Conservation (phyloP, 2,113 vertebrate genomes). For the Pica pica region DNA sequence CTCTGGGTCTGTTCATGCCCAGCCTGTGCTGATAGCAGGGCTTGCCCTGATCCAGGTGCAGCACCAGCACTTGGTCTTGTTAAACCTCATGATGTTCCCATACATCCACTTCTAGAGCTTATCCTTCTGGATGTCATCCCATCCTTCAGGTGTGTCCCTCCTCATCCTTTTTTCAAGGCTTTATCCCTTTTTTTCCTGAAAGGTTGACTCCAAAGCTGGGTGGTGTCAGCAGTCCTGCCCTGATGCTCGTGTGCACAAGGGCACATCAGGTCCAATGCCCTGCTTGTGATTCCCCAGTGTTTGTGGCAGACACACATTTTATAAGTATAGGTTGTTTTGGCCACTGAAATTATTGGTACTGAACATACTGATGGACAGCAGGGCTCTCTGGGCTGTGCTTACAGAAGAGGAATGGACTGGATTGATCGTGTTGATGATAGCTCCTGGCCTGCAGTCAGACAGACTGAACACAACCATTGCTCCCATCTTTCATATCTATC, state of each 20-base stretch:
- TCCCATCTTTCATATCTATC: not conserved
- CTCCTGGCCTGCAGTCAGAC: not conserved
- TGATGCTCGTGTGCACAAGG: accelerated
- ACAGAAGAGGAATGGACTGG: not conserved
- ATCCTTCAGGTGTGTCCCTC: not conserved
- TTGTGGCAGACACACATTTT: not conserved
- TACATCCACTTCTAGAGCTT: not conserved
- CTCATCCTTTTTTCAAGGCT: not conserved
- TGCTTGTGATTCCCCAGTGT: not conserved
- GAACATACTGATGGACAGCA: not conserved
- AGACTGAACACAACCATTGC: not conserved
- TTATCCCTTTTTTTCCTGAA: not conserved
- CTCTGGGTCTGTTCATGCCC: not conserved
- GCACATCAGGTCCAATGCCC: not conserved
- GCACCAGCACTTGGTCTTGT: accelerated
- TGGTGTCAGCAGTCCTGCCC: not conserved
- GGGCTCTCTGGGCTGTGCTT: not conserved
- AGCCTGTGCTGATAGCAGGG: not conserved
- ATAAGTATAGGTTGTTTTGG: not conserved
- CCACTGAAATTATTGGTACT: not conserved
- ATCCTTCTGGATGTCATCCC: not conserved
- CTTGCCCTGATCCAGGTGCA: accelerated
- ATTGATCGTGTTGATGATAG: not conserved
- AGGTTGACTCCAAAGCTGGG: not conserved
- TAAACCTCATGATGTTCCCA: not conserved